phyloP scores from a whole-genome alignment of 2,113 vertebrate genomes.

The Microcebus murinus region DNA sequence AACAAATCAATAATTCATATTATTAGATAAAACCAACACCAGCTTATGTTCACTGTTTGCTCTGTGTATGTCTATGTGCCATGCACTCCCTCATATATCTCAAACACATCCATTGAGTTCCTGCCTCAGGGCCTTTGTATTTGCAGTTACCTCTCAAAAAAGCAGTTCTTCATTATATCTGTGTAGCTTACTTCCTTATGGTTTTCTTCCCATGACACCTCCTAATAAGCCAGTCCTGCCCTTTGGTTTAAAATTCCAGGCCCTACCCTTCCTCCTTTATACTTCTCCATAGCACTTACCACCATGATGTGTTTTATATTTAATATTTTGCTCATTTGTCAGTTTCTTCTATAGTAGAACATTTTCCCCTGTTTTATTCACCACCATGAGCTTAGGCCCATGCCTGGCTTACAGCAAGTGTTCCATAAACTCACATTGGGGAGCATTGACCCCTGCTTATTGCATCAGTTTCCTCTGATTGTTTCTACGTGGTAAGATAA shows the following conservation, averaged over 20 bases:
- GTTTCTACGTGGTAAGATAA: background rate
- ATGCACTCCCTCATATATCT: background rate
- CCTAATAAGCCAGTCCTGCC: background rate
- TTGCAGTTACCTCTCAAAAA: background rate
- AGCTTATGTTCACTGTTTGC: background rate
- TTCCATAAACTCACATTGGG: background rate
- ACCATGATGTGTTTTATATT: background rate
- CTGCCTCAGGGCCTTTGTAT: background rate
- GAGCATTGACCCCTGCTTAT: background rate
- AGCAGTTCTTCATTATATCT: background rate
- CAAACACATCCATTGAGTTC: background rate
- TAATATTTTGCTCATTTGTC: background rate
- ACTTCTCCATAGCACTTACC: background rate
- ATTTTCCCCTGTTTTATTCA: background rate
- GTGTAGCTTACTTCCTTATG: background rate
- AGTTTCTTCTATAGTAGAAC: background rate
- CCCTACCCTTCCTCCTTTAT: background rate
- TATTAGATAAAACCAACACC: background rate
- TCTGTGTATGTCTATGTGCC: background rate
- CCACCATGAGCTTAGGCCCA: background rate
- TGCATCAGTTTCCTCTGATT: background rate
- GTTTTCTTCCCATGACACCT: background rate
- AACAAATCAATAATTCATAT: background rate
- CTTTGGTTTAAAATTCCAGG: background rate
- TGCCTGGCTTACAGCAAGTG: background rate